Evolutionary conservation across 2,113 vertebrate genomes (phyloP).

Genomic region (Pterocles orientalis): DNA sequence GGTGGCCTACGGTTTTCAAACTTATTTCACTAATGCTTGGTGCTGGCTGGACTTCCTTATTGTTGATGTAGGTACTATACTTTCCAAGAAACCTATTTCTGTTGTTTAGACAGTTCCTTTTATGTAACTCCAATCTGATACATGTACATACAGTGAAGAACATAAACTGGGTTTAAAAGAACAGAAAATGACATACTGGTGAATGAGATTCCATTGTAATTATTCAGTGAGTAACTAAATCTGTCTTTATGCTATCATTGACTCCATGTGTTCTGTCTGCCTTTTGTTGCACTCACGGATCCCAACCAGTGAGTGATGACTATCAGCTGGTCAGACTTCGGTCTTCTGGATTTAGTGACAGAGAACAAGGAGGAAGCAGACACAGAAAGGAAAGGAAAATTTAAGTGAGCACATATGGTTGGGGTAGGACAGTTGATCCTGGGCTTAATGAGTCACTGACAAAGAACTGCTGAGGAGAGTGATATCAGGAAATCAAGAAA

Average conservation of each 20-base stretch:
- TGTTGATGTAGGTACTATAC: conserved; percentile 89
- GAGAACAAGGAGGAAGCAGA: background rate
- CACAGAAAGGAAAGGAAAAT: background rate
- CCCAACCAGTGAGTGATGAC: background rate
- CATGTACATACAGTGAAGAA: background rate
- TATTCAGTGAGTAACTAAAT: background rate
- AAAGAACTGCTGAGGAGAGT: background rate
- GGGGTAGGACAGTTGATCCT: background rate
- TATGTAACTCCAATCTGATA: background rate
- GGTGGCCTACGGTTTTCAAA: conserved; percentile 96
- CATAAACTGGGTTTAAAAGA: background rate
- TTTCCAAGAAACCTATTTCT: background rate
- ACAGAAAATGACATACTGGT: background rate
- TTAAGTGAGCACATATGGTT: background rate
- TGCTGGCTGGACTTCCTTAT: conserved; percentile 99
- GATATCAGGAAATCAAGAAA: background rate
- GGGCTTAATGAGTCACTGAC: background rate
- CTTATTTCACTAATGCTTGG: conserved; percentile 98
- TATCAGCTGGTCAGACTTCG: background rate
- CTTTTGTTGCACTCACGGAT: background rate
- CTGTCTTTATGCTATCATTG: background rate
- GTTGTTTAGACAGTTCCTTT: background rate
- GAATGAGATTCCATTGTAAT: background rate
- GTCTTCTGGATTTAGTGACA: background rate
- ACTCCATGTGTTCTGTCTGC: background rate